phyloP scores from a whole-genome alignment of 2,797 vertebrate species.

The Darevskia mixta region DNA sequence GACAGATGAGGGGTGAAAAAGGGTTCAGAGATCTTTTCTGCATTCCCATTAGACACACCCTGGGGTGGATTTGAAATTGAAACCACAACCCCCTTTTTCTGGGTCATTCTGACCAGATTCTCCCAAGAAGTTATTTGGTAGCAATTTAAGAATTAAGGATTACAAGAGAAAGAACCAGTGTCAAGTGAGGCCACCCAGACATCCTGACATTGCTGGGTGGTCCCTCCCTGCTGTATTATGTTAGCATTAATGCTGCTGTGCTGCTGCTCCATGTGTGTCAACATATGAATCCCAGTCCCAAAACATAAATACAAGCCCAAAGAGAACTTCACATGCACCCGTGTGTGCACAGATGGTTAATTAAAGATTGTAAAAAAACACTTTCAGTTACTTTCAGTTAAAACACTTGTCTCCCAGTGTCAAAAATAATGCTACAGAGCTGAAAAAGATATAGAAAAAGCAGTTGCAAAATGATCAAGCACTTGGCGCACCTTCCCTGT shows the following conservation, averaged over 20 bases:
- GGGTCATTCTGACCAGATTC: neutral
- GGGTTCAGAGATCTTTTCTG: conserved; percentile 9
- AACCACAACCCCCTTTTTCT: conserved; percentile 1
- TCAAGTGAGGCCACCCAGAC: conserved; percentile 10
- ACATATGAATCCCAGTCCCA: conserved; percentile 12
- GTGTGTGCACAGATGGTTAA: neutral
- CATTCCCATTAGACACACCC: conserved; percentile 26
- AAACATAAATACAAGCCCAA: conserved; percentile 26
- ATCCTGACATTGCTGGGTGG: conserved; percentile 1
- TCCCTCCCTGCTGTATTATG: neutral
- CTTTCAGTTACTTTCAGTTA: neutral
- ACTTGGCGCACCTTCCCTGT: too few species aligned
- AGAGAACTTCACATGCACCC: neutral
- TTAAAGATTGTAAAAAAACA: conserved; percentile 1
- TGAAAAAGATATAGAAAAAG: neutral
- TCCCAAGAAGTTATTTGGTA: neutral
- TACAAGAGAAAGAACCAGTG: conserved; percentile 21
- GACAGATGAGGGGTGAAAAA: conserved; percentile 11
- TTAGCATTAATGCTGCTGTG: neutral
- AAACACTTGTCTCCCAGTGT: neutral
- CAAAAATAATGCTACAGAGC: neutral
- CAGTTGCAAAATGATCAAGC: neutral
- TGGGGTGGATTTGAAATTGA: conserved; percentile 14
- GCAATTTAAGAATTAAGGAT: conserved; percentile 39
- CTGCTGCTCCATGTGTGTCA: neutral